These are phyloP conservation scores for Tenebrio molitor DNA, from an alignment of 1,140 invertebrate species.

Conservation along the genomic window DNA sequence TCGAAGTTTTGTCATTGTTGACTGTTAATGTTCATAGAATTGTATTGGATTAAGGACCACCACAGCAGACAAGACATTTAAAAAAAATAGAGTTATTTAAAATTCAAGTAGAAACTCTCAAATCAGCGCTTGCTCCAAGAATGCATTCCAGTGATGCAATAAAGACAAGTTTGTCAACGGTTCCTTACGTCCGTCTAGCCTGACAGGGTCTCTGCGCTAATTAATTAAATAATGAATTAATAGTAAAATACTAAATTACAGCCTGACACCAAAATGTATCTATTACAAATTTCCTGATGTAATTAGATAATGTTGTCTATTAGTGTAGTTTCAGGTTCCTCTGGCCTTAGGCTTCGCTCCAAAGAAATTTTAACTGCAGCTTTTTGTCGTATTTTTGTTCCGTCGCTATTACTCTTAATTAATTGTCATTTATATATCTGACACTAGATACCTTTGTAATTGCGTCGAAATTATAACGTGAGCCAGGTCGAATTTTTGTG, in stretches of 20 bases:
- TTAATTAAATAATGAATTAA: constrained; percentile 31
- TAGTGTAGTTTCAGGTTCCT: constrained; percentile 20
- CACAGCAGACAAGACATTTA: too few species aligned
- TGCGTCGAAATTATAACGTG: not conserved
- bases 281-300: constrained; percentile 27
- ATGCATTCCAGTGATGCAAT: too few species aligned
- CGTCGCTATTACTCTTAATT: constrained; percentile 20
- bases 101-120: too few species aligned
- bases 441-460: constrained; percentile 26
- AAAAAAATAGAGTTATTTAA: too few species aligned
- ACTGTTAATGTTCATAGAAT: too few species aligned
- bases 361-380: not conserved
- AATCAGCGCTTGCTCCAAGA: too few species aligned
- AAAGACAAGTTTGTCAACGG: too few species aligned
- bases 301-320: constrained; percentile 32
- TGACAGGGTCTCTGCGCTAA: too few species aligned
- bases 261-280: constrained; percentile 6
- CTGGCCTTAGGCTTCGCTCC: not conserved
- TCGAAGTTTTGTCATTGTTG: constrained; percentile 6
- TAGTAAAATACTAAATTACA: constrained; percentile 8
- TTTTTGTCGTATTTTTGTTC: not conserved
- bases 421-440: constrained; percentile 17
- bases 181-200: too few species aligned
- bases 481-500: constrained; percentile 1
- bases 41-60: too few species aligned